A percentile compares a stretch with the other conserved stretches of the same genome.
Conservation (phyloP, 1,140 invertebrate species). For the Drosophila parvula region DNA sequence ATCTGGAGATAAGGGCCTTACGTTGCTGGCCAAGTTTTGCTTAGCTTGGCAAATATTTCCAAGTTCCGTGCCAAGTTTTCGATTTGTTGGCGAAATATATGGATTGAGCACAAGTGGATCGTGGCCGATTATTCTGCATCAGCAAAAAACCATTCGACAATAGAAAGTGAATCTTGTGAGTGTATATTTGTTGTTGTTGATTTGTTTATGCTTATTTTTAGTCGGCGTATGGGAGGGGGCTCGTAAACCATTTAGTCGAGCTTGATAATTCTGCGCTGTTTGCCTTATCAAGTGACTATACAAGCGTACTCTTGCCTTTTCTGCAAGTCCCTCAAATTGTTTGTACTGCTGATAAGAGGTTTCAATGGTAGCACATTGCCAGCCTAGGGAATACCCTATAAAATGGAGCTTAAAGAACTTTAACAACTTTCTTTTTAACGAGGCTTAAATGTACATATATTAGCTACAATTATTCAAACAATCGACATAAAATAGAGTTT, state of each 20-base stretch:
- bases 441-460: background rate
- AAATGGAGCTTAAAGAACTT: background rate
- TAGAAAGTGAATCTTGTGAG: constrained; percentile 48
- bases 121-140: constrained; percentile 23
- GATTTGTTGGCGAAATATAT: constrained; percentile 43
- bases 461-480: background rate
- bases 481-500: too few species aligned
- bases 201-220: constrained; percentile 32
- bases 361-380: background rate
- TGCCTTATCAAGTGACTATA: constrained; percentile 21
- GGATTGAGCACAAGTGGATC: constrained; percentile 50
- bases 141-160: constrained; percentile 3
- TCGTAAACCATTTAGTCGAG: constrained; percentile 6
- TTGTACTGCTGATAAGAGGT: constrained; percentile 18
- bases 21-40: constrained; percentile 21
- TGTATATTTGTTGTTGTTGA: constrained; percentile 4
- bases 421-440: background rate
- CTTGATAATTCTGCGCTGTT: constrained; percentile 16
- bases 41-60: constrained; percentile 28
- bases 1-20: background rate
- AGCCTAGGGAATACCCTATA: background rate
- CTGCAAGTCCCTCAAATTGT: constrained; percentile 23
- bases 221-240: background rate
- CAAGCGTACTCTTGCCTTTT: constrained; percentile 12
- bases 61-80: constrained; percentile 34